Percentiles rank a stretch among this genome's conserved stretches.
phyloP scores from a whole-genome alignment of 2,888 invertebrate genomes.

The Amphipoea lucens region DNA sequence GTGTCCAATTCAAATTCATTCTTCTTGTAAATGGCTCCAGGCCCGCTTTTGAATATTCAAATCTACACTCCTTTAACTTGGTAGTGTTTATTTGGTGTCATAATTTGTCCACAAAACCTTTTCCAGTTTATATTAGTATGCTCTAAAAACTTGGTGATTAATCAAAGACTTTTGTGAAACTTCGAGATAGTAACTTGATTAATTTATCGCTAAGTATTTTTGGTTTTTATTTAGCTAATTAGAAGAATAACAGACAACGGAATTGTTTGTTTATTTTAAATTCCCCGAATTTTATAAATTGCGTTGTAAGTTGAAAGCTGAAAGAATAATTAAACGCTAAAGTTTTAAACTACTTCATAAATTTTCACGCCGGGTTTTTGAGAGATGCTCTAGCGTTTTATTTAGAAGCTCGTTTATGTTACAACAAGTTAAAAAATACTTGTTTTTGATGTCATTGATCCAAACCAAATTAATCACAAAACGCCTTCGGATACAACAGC shows the following conservation, averaged over 20 bases:
- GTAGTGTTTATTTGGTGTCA: slow-evolving; percentile 65
- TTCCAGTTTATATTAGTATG: slow-evolving; percentile 44
- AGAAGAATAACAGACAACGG: neutral
- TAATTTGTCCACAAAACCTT: slow-evolving; percentile 57
- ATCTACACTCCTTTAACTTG: slow-evolving; percentile 54
- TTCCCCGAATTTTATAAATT: neutral
- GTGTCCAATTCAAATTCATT: slow-evolving; percentile 68
- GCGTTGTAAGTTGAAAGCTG: neutral
- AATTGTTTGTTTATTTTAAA: neutral
- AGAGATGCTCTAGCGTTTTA: neutral
- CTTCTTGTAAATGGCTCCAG: slow-evolving; percentile 66
- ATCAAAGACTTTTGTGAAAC: slow-evolving; percentile 22
- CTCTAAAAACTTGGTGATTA: slow-evolving; percentile 11
- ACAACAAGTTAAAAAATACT: neutral
- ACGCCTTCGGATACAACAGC: neutral
- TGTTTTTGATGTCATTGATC: neutral
- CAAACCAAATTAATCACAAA: slow-evolving; percentile 17
- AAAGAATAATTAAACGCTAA: neutral
- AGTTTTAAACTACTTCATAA: neutral
- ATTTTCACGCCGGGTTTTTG: neutral
- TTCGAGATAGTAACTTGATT: slow-evolving; percentile 6
- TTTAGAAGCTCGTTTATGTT: no score
- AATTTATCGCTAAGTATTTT: slow-evolving; percentile 3
- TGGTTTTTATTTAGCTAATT: neutral
- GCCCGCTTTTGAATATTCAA: slow-evolving; percentile 72